A percentile compares a stretch with the other conserved stretches of the same genome.
These are phyloP conservation scores for Ennomos quercinarius DNA, from an alignment of 2,888 invertebrate species.

Conservation along the genomic window DNA sequence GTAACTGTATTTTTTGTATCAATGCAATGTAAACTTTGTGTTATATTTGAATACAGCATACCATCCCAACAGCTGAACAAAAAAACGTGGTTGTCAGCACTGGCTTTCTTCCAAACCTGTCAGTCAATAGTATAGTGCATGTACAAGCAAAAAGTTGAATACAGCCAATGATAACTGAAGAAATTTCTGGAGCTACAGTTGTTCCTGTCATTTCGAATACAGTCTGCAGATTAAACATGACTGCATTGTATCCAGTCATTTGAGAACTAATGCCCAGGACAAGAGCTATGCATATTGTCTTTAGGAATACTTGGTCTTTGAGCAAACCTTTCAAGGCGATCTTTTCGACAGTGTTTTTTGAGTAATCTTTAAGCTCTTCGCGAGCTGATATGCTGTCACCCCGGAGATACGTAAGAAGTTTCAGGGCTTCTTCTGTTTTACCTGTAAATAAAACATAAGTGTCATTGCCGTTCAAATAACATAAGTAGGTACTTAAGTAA, in stretches of 20 bases:
- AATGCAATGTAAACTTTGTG: not conserved
- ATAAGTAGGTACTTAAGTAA: too few species aligned
- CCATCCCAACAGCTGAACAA: conserved; percentile 55
- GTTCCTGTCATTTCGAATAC: conserved; percentile 55
- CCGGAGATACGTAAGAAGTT: conserved; percentile 43
- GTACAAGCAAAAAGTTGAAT: conserved; percentile 53
- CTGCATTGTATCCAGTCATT: conserved; percentile 52
- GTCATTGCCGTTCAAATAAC: not conserved
- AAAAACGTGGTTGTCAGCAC: conserved; percentile 45
- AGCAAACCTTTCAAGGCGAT: conserved; percentile 39
- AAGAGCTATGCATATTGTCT: conserved; percentile 45
- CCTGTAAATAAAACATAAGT: conserved; percentile 35
- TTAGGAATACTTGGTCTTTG: conserved; percentile 46
- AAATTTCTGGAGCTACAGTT: conserved; percentile 48
- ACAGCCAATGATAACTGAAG: conserved; percentile 53
- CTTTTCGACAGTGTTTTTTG: conserved; percentile 30
- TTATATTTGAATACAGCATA: conserved; percentile 21
- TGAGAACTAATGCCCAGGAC: conserved; percentile 47
- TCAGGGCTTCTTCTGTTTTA: conserved; percentile 41
- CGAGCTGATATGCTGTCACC: conserved; percentile 39
- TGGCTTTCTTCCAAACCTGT: conserved; percentile 53
- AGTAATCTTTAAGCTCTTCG: conserved; percentile 48
- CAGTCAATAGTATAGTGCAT: conserved; percentile 46
- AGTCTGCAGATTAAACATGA: conserved; percentile 55
- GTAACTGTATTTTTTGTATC: not conserved